Conservation (phyloP, 2,113 vertebrate species). For the Xerus inauris region DNA sequence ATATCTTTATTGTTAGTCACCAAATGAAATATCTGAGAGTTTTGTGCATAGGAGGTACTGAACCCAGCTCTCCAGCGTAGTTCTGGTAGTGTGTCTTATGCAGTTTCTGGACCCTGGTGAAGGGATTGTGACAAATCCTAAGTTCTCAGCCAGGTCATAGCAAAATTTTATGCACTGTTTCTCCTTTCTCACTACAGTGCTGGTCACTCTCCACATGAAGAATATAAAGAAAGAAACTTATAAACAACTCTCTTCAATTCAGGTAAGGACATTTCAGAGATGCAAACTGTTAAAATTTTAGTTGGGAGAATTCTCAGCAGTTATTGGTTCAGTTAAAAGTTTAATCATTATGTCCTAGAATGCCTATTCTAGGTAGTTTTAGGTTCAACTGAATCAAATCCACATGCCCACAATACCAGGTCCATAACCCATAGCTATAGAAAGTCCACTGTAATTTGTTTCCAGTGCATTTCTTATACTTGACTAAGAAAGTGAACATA, state of each 20-base stretch:
- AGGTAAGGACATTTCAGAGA: slow-evolving; percentile 44
- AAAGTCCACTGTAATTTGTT: neutral
- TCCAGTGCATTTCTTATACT: neutral
- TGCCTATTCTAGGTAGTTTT: neutral
- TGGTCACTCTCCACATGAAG: slow-evolving; percentile 65
- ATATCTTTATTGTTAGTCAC: neutral
- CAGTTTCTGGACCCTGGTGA: neutral
- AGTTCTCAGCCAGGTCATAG: neutral
- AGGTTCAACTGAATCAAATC: neutral
- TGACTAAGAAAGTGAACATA: neutral
- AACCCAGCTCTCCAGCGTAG: neutral
- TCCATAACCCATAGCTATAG: neutral
- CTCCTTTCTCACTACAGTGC: slow-evolving; percentile 7
- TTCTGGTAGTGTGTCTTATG: neutral
- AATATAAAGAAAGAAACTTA: slow-evolving; percentile 44
- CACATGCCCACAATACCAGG: neutral
- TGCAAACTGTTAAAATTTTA: neutral
- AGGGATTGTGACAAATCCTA: neutral
- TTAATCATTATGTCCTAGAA: neutral
- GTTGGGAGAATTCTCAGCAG: neutral
- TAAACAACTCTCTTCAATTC: neutral
- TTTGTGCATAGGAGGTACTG: neutral
- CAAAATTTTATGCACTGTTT: neutral
- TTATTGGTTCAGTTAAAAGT: neutral
- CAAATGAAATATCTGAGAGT: neutral